Base-by-base conservation (phyloP, 2,113 vertebrate genomes). In the Xiphophorus couchianus region DNA sequence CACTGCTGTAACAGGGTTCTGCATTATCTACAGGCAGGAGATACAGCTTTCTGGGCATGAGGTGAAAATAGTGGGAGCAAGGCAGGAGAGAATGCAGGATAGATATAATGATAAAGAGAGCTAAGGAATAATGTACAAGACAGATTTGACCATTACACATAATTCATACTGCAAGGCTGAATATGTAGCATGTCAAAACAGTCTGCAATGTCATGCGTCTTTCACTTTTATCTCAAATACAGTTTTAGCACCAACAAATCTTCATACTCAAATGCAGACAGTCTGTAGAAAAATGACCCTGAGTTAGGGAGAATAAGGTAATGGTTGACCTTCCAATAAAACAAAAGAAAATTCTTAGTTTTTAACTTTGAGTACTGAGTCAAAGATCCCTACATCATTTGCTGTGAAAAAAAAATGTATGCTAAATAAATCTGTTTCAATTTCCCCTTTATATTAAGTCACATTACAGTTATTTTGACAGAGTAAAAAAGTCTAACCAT, bases 41-140 rank as follows among this genome's bases (percentile, higher is more conserved):
- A 84, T 86, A 81, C 88, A 86, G 83, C 76, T 87, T 86, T 77
- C 76, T 44, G 51, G 54, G 72, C 67, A 75, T 28, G 75, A 78
- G 73, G 77, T 80, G 78, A 67, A 58, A 74, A 27, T 73, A 71
- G 33, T n/a, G 66, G 63, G 70, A 85, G 61, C 51, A 69, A 54
- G 42, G 64, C 60, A 62, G 60, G 39, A 28, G 62, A 78, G 28
- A 31, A 42, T 63, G 31, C 62, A 69, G 73, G 0, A 17, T 48
- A 19, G 44, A 19, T 48, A 17, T 48, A 25, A 2, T 11, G 66
- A 54, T 69, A 19, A 19, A 15, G 28, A n/a, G 25, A 19, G 48
- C 13, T 37, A 30, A 13, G 8, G 60, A 39, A 7, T 62, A 67
- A 82, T 65, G 58, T 30, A 69, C 68, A 78, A 81, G 51, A 66